Base-by-base conservation (phyloP, 2,797 vertebrate species). In the Molossus molossus region DNA sequence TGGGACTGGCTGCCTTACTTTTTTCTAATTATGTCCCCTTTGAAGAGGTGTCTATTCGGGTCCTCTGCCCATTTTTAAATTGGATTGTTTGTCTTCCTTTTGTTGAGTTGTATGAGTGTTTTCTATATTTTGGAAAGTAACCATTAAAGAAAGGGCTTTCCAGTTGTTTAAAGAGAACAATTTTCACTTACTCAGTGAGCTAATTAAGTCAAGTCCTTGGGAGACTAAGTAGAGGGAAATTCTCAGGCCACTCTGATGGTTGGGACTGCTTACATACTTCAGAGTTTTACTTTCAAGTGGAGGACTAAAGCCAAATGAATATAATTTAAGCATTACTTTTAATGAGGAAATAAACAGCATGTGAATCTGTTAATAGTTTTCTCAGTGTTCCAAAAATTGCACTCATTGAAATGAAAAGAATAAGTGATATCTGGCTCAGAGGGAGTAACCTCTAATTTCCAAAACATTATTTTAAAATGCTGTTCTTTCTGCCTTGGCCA, bases 271-370 rank as follows among this genome's bases (percentile, higher is more conserved):
- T 65, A 77, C 15, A 33, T 50, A 20, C 11, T 72, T 82, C 23
- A 82, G 65, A 45, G 33, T 72, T 82, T 91, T 72, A 50, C n/a
- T 91, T 82, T 82, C 45, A 72, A 50, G 25, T 2, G 9, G 40
- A 77, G 15, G 29, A 15, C 67, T 82, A 64, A 88, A 87, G 17
- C n/a, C n/a, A 88, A 70, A 37, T 86, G 62, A 90, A 81, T 70
- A 20, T 37, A 29, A 45, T 72, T 65, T 29, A n/a, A n/a, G 15
- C 40, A 53, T 82, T 72, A 9, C 55, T 91, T 90, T 48, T 62
- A 62, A 29, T 73, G 23, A 15, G 23, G 29, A 65, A 77, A 62
- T 33, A 87, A 75, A 64, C 9, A 53, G n/a, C 45, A 76, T 40
- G 58, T 37, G n/a, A 77, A 3, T 62, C 45, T 45, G 11, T 64